A percentile compares a stretch with the other conserved stretches of the same genome.
phyloP scores from a whole-genome alignment of 2,113 vertebrate genomes.

The Callipepla californica region DNA sequence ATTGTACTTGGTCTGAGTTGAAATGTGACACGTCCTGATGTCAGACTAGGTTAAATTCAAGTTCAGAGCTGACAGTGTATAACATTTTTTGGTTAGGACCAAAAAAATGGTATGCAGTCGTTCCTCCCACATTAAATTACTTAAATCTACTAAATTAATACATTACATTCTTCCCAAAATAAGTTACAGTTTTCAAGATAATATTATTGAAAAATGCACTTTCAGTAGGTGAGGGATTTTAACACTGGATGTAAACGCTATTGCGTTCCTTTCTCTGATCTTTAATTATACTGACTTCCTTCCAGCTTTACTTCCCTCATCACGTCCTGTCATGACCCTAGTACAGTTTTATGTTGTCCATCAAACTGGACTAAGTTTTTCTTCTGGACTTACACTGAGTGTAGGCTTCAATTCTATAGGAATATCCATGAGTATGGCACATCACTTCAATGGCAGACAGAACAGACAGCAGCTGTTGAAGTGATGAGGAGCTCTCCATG shows the following conservation, averaged over 20 bases:
- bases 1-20: not conserved
- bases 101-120: not conserved
- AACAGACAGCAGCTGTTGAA: not conserved
- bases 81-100: not conserved
- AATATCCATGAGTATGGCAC: not conserved
- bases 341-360: fast-evolving
- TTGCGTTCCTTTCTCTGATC: not conserved
- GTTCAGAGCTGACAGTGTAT: not conserved
- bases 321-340: not conserved
- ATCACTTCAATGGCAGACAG: not conserved
- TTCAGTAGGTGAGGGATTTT: not conserved
- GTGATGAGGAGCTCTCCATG: fast-evolving
- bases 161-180: not conserved
- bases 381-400: not conserved
- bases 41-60: not conserved
- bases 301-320: not conserved
- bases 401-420: not conserved
- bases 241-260: not conserved
- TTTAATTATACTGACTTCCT: not conserved
- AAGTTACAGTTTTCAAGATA: not conserved
- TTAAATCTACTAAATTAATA: no score
- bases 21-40: not conserved
- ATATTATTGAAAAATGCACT: not conserved
- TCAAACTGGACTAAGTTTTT: not conserved
- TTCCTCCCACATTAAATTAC: not conserved